Evolutionary conservation across 2,888 invertebrate species (phyloP), one percentile per base, ranked within the genome.

Genomic region (Sminthurinus aureus): DNA sequence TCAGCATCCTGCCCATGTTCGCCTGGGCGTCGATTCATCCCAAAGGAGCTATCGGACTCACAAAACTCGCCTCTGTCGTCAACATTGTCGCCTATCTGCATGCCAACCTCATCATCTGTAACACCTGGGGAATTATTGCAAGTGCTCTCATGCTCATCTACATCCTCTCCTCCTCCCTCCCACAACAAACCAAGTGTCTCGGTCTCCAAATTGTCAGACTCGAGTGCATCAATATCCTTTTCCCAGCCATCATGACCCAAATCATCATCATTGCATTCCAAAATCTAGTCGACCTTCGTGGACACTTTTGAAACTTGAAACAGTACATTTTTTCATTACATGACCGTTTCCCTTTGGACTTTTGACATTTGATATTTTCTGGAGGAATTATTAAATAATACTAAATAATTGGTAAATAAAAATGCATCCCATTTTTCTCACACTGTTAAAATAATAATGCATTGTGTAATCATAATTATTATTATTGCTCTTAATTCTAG

Each of bases 1-100:
- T 81, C n/a, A 52, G 74, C 24, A 26, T 20, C 26, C 81, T 81
- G 15, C 81, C 81, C 8, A 52, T 81, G 12, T 64, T 81, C 58
- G 73, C 81, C n/a, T 81, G 81, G 81, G 81, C 81, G 1, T 81
- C 74, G n/a, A 22, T 74, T 20, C 74, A 81, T 26, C 81, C 73
- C 8, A 73, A 24, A n/a, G 81, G 74, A 18, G 81, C 81, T 18
- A 24, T 74, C 20, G 74, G 81, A 8, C 64, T 81, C 58, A 81
- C 81, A 12, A 73, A 81, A 64, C 12, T 81, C 58, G 73, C 81
- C 11, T 81, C 81, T 64, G 71, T 81, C 24, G 52, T 81, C 2
- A 71, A 81, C 26, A 58, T 74, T 0, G 74, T 81, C 74, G 58
- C 81, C 26, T 74, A 74, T 74, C 81, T 81, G 26, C 81, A 81